Evolutionary conservation across 2,888 invertebrate genomes (phyloP), one percentile per base, ranked within the genome.

Genomic region (Agriopis marginaria): DNA sequence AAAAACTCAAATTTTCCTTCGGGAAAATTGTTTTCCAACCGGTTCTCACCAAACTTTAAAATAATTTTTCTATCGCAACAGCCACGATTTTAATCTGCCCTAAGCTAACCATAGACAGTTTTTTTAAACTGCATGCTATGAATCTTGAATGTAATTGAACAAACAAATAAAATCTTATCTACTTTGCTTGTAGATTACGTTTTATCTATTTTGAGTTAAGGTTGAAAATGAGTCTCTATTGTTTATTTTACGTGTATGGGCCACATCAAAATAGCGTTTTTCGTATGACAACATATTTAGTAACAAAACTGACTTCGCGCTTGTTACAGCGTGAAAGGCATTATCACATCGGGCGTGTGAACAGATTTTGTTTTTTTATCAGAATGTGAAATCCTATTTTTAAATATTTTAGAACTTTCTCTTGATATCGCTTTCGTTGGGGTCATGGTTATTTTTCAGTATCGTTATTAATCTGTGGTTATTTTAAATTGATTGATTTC

Each of bases 301-400:
- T 83, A 86, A 85, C 81, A 82, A 85, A 79, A 77, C 75, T 70
- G 62, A 75, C 68, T 87, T 88, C 82, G 77, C 83, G 88, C 76
- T 77, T 84, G 80, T 89, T 87, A 87, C 73, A 81, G 80, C 82
- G 80, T 86, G 80, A 78, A 75, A 50, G 53, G 51, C 56, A 89
- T 90, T 88, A 90, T 86, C 86, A 87, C 88, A 85, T 86, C 86
- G 82, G 75, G 75, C 84, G 89, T 90, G 91, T 86, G 89, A 90
- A 89, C 77, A 79, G 79, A 77, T 79, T 79, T 83, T 83, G 81
- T 69, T 61, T 66, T 72, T 67, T 23, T 7, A 44, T 44, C 56
- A 47, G 32, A 70, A 68, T 71, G 47, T 50, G 70, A 66, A 88
- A 87, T 88, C 86, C 79, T 82, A 77, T 80, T 77, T 77, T 79